These are phyloP conservation scores for Lutraria lutraria DNA, from an alignment of 2,888 invertebrate genomes.

Conservation along the genomic window DNA sequence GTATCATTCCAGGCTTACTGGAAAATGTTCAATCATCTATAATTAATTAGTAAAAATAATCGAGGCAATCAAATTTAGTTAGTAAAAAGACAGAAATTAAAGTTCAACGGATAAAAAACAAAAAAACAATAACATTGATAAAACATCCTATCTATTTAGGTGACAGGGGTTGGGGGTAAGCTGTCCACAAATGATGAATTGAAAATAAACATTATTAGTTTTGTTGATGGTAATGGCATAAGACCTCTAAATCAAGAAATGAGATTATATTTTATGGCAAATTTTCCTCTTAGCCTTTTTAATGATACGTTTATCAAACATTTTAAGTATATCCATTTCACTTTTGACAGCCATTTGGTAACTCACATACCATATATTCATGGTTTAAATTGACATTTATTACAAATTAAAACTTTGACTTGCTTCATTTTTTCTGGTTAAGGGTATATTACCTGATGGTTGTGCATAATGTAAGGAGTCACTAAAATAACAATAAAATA, in stretches of 20 bases:
- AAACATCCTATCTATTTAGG: background rate
- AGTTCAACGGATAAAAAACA: background rate
- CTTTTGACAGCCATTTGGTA: constrained; percentile 13
- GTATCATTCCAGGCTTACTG: background rate
- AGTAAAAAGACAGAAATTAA: background rate
- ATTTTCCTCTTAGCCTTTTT: background rate
- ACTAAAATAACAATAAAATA: no score
- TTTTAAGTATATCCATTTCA: constrained; percentile 18
- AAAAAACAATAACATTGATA: background rate
- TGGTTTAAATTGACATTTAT: constrained; percentile 7
- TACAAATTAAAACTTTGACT: background rate
- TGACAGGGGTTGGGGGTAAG: background rate
- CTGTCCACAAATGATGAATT: background rate
- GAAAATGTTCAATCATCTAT: background rate
- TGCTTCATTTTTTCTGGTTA: background rate
- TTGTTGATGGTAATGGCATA: background rate
- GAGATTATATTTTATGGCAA: constrained; percentile 16
- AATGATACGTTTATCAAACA: constrained; percentile 22
- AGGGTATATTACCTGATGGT: background rate
- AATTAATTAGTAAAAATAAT: background rate
- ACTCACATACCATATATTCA: constrained; percentile 3
- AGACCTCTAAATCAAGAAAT: background rate
- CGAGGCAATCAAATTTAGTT: background rate
- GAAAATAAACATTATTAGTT: background rate
- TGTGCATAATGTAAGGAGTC: no score